These are phyloP conservation scores for Microcebus jonahi DNA, from an alignment of 2,113 vertebrate species.

Conservation along the genomic window DNA sequence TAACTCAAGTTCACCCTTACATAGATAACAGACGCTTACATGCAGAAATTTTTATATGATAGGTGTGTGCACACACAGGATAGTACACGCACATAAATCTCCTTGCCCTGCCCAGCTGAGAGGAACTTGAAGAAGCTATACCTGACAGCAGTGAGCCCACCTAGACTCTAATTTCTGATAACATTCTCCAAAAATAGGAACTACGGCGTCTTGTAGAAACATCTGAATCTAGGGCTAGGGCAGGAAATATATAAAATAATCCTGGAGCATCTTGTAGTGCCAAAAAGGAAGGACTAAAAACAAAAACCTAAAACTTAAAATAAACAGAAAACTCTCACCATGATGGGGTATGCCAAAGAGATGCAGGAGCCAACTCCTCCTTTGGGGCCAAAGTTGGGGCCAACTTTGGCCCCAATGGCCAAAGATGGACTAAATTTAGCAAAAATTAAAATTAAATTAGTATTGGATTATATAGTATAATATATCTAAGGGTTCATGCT, in stretches of 20 bases:
- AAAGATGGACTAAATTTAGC: neutral
- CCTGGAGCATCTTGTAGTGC: too few species aligned
- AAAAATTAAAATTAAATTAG: neutral
- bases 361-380: neutral
- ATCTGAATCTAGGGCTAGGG: neutral
- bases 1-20: neutral
- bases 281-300: neutral
- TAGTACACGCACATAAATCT: neutral
- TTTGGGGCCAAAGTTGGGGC: too few species aligned
- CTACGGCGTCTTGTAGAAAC: too few species aligned
- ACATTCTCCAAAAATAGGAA: neutral
- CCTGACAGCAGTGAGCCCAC: neutral
- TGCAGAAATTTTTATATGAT: neutral
- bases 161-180: too few species aligned
- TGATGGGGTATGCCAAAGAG: neutral
- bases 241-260: neutral
- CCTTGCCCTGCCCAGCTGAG: too few species aligned
- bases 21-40: neutral
- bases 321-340: too few species aligned
- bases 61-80: too few species aligned
- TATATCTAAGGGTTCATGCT: neutral
- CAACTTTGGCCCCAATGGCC: neutral
- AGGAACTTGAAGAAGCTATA: neutral
- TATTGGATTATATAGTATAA: neutral
- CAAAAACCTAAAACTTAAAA: neutral